Evolutionary conservation across 2,888 invertebrate genomes (phyloP).

Genomic region (Danaus chrysippus): DNA sequence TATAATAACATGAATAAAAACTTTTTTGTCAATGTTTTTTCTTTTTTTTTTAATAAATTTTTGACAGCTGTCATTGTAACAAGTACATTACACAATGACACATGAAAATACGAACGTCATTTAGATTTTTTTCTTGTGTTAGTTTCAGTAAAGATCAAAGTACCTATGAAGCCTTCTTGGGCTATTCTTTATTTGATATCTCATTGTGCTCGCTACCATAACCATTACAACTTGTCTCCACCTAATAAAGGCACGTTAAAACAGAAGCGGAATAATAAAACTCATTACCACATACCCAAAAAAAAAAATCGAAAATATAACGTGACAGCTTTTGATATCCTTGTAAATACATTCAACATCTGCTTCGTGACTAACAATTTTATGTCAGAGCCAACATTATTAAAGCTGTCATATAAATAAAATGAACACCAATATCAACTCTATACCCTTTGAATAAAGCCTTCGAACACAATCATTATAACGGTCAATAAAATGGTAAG

Average conservation of each 20-base stretch:
- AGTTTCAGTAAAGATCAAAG: too few relatives aligned
- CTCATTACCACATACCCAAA: slow-evolving; percentile 16
- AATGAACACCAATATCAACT: background rate
- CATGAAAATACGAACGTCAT: too few relatives aligned
- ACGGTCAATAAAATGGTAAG: slow-evolving; percentile 41
- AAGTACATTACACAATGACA: too few relatives aligned
- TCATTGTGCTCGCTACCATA: too few relatives aligned
- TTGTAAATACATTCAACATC: slow-evolving; percentile 51
- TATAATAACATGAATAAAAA: slow-evolving; percentile 5
- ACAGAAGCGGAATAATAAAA: slow-evolving; percentile 2
- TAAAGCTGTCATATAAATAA: slow-evolving; percentile 1
- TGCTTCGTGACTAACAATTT: slow-evolving; percentile 66
- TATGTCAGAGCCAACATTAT: slow-evolving; percentile 40
- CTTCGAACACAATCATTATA: background rate
- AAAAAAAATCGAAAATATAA: slow-evolving; percentile 49
- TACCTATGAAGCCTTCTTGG: too few relatives aligned
- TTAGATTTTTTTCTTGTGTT: too few relatives aligned
- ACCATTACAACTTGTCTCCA: background rate
- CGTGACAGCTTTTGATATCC: slow-evolving; percentile 66
- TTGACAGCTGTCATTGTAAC: too few relatives aligned
- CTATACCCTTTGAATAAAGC: background rate
- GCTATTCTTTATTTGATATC: too few relatives aligned
- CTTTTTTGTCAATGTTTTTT: slow-evolving; percentile 17
- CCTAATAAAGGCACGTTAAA: background rate
- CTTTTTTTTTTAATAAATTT: too few relatives aligned